These are phyloP conservation scores for Ctenoplectra terminalis DNA, from an alignment of 1,140 invertebrate species.

Conservation along the genomic window DNA sequence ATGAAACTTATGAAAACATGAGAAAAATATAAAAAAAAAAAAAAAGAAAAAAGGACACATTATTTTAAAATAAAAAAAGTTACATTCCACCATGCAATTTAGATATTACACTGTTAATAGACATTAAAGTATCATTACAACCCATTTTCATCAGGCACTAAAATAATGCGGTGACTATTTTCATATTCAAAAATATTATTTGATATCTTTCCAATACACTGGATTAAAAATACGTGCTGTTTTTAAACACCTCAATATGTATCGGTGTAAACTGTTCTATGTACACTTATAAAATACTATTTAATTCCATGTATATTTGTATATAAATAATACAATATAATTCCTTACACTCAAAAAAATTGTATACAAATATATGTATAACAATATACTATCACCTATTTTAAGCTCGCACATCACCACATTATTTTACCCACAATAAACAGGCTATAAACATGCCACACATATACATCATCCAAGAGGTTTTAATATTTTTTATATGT, in stretches of 20 bases:
- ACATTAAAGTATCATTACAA: constrained; percentile 38
- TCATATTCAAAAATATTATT: constrained; percentile 29
- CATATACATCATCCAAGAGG: constrained; percentile 26
- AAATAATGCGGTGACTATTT: constrained; percentile 31
- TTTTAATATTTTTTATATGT: constrained; percentile 31
- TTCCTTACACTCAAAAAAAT: neutral
- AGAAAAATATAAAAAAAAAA: constrained; percentile 5
- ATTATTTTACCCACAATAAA: constrained; percentile 52
- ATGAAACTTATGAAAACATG: constrained; percentile 8
- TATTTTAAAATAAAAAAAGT: constrained; percentile 34
- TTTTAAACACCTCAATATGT: neutral
- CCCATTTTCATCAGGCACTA: constrained; percentile 28
- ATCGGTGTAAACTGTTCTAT: neutral
- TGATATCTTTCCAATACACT: constrained; percentile 1
- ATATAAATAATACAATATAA: neutral
- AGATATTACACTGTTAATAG: constrained; percentile 46
- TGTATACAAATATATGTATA: neutral
- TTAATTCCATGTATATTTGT: constrained; percentile 12
- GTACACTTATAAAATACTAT: neutral
- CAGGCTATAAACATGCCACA: constrained; percentile 48
- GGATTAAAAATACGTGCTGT: constrained; percentile 5
- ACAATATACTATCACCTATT: neutral
- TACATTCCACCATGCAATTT: constrained; percentile 47
- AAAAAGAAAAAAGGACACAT: constrained; percentile 11
- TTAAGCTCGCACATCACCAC: constrained; percentile 25